Evolutionary conservation across 2,888 invertebrate species (phyloP).

Genomic region (Quadroppia sp.): DNA sequence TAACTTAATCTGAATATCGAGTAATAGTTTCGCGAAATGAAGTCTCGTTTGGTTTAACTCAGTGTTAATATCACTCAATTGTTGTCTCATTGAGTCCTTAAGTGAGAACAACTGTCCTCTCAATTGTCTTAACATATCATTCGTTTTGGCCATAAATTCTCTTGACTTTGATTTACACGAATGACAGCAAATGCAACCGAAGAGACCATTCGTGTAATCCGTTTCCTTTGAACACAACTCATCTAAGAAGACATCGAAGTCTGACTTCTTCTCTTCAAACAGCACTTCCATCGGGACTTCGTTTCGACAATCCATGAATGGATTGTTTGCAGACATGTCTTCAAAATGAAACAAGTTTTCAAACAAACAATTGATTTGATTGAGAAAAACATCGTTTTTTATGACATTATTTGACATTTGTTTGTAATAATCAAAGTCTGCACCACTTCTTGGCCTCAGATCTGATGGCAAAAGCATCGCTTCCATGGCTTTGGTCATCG

Average conservation of each 20-base stretch:
- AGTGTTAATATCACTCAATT: constrained; percentile 8
- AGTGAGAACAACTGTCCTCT: neutral
- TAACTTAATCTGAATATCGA: neutral
- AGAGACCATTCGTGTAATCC: neutral
- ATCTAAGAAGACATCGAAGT: neutral
- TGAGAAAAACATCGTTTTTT: constrained; percentile 29
- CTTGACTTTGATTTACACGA: neutral
- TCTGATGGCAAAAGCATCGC: neutral
- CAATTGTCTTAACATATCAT: neutral
- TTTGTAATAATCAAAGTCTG: neutral
- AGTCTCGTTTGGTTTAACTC: constrained; percentile 22
- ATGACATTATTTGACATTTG: neutral
- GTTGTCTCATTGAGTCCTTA: neutral
- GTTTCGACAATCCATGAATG: neutral
- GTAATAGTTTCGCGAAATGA: constrained; percentile 1
- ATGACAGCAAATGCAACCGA: constrained; percentile 26
- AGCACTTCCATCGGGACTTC: neutral
- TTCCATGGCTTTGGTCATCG: neutral
- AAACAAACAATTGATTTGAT: constrained; percentile 1
- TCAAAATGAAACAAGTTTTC: neutral
- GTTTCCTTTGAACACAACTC: neutral
- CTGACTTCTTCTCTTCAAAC: neutral
- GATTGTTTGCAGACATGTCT: neutral
- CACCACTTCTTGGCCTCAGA: neutral
- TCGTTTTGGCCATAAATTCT: neutral